Evolutionary conservation across 2,888 invertebrate species (phyloP).

Genomic region (Microctonus aethiopoides): DNA sequence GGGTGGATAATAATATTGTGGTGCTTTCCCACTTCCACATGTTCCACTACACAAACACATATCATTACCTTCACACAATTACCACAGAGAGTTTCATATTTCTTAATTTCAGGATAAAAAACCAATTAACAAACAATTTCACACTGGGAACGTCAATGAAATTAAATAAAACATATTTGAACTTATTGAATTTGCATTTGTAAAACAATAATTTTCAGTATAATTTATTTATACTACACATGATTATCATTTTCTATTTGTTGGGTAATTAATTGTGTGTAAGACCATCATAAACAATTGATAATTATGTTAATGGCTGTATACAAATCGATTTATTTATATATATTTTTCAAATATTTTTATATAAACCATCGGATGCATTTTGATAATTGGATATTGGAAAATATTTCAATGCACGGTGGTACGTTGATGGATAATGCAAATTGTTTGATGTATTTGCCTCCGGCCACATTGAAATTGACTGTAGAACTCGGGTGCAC

Average conservation of each 20-base stretch:
- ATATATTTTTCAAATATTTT: too few species aligned
- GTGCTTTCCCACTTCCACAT: conserved; percentile 44
- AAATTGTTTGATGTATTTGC: neutral
- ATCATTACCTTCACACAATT: neutral
- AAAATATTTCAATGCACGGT: too few species aligned
- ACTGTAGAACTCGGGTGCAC: conserved; percentile 44
- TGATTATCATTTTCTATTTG: too few species aligned
- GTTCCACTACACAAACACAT: conserved; percentile 21
- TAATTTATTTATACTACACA: too few species aligned
- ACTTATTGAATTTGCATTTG: too few species aligned
- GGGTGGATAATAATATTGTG: conserved; percentile 44
- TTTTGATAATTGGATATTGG: too few species aligned
- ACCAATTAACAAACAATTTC: neutral
- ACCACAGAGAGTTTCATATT: neutral
- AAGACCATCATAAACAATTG: too few species aligned
- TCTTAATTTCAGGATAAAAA: neutral
- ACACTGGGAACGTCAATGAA: too few species aligned
- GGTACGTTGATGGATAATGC: neutral
- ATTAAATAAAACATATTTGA: neutral
- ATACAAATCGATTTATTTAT: neutral
- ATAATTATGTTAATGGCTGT: neutral
- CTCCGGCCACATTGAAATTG: conserved; percentile 17
- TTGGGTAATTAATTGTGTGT: too few species aligned
- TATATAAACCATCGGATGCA: too few species aligned
- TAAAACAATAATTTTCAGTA: too few species aligned